Conservation (phyloP, 92 coral and sea anemone species). For the Phenganax subtilis region DNA sequence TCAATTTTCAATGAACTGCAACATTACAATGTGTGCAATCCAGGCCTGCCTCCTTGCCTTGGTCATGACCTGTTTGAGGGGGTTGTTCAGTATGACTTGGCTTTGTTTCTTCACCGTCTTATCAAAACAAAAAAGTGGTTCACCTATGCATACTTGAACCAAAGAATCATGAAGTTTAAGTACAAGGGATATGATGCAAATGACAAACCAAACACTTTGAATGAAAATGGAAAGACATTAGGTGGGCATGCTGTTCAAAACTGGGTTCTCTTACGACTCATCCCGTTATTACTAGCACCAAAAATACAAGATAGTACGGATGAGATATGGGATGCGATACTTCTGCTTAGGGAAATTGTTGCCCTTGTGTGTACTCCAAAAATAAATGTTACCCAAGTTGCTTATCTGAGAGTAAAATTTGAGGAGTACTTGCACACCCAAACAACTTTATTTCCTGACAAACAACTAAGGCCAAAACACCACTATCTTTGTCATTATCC, state of each 20-base stretch:
- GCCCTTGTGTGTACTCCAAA: conserved; percentile 46
- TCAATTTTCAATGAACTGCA: conserved; percentile 42
- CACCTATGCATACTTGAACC: conserved; percentile 36
- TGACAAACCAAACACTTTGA: conserved; percentile 37
- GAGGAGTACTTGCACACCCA: conserved; percentile 40
- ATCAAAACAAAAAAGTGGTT: conserved; percentile 28
- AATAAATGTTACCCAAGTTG: conserved; percentile 30
- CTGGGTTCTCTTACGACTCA: conserved; percentile 45
- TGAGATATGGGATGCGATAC: conserved; percentile 25
- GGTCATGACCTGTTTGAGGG: conserved; percentile 59
- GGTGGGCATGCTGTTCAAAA: conserved; percentile 45
- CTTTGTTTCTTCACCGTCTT: conserved; percentile 31
- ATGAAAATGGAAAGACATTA: conserved; percentile 10
- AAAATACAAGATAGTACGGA: conserved; percentile 22
- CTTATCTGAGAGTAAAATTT: conserved; percentile 43
- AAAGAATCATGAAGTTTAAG: conserved; percentile 32
- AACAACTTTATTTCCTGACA: conserved; percentile 32
- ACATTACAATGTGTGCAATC: conserved; percentile 49
- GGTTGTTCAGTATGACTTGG: conserved; percentile 42
- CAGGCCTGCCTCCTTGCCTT: conserved; percentile 52
- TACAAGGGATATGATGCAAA: conserved; percentile 38
- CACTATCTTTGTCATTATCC: conserved; percentile 53
- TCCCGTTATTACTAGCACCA: conserved; percentile 35
- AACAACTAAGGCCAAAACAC: conserved; percentile 44
- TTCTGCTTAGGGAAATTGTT: conserved; percentile 36